These are phyloP conservation scores for Hiodon alosoides DNA, from an alignment of 2,113 vertebrate species.

Conservation along the genomic window DNA sequence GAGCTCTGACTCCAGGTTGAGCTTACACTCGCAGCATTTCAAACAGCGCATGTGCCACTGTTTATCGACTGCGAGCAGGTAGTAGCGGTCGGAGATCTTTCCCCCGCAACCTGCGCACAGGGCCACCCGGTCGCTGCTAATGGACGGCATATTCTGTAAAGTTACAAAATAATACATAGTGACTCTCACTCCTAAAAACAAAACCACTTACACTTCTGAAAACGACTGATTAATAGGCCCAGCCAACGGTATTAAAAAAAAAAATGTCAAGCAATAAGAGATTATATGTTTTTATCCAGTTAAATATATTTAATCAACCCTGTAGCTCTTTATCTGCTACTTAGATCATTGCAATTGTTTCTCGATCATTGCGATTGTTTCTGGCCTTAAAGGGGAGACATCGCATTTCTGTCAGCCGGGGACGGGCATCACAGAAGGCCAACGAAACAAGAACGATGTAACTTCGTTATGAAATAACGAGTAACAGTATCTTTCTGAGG, in stretches of 20 bases:
- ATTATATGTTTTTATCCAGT: not conserved
- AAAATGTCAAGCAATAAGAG: not conserved
- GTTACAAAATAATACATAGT: conserved; percentile 26
- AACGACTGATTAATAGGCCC: too few relatives aligned
- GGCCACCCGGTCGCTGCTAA: conserved; percentile 85
- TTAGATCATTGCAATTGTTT: not conserved
- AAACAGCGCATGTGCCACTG: conserved; percentile 99
- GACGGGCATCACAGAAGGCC: not conserved
- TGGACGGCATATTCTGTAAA: conserved; percentile 81
- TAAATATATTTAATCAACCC: too few relatives aligned
- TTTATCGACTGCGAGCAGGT: conserved; percentile 96
- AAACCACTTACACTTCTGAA: not conserved
- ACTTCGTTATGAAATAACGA: not conserved
- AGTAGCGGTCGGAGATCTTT: conserved; percentile 96
- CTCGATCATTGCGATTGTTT: not conserved
- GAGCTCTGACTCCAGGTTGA: conserved; percentile 96
- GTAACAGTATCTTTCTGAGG: not conserved
- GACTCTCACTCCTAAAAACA: not conserved
- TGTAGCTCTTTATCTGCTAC: too few relatives aligned
- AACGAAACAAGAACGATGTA: not conserved
- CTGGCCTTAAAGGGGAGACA: not conserved
- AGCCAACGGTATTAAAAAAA: not conserved
- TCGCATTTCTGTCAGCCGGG: not conserved
- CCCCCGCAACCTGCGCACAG: conserved; percentile 95
- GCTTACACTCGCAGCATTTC: conserved; percentile 96